Evolutionary conservation across 1,140 invertebrate genomes (phyloP), one percentile per base, ranked within the genome.

Genomic region (Olivierus martensii): DNA sequence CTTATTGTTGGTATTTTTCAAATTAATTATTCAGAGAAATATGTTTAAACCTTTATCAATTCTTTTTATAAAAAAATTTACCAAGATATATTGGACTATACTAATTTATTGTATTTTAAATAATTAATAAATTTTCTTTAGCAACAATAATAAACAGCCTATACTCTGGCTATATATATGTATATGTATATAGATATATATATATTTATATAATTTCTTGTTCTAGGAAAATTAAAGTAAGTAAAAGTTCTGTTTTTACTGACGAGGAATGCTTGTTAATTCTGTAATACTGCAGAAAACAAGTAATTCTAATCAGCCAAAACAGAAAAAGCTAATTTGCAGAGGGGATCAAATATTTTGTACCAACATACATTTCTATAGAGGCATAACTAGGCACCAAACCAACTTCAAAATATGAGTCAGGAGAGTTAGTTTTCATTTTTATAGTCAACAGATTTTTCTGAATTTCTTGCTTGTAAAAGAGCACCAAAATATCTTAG

Each of bases 401-500:
- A 55, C 44, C 47, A 46, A 46, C 47, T 37, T 54, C 46, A 39
- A 53, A 57, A 57, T 54, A 54, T 54, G 49, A 49, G 54, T 54
- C 46, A 52, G 41, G 35, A 43, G 46, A 52, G 53, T 57, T 49
- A 49, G 49, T 57, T 46, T 57, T 14, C 18, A 46, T 42, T 45
- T n/a, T 50, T 49, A 43, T 46, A 53, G 46, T 57, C 46, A 57
- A 43, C 45, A 50, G 46, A 57, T 49, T 48, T 47, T 45, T 49
- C 49, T 45, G 51, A 53, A 47, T 35, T 48, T 22, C 14, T 15
- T 53, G 51, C 47, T 55, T 55, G 56, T 58, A 58, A 55, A 59
- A 53, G 48, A 59, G 57, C 57, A 59, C 57, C 57, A 59, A 59
- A 56, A 52, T 56, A 55, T 52, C 44, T 55, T 22, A 52, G 57